Percentiles rank a stretch among this genome's conserved stretches.
These are phyloP conservation scores for Grallaria varia DNA, from an alignment of 2,113 vertebrate species.

Conservation along the genomic window DNA sequence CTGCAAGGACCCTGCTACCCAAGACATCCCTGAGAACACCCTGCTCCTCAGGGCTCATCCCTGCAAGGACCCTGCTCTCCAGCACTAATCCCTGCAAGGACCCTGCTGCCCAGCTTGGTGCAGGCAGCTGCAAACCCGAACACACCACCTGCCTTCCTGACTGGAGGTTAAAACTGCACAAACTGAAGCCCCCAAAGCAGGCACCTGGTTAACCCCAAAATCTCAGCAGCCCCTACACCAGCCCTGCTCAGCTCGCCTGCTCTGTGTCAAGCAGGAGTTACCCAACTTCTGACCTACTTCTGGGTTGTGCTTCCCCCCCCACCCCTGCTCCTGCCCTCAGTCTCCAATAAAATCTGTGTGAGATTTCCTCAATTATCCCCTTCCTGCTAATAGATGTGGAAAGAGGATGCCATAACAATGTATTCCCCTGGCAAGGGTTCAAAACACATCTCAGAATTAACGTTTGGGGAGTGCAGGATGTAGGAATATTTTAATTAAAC, in stretches of 20 bases:
- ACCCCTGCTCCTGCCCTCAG: conserved; percentile 31
- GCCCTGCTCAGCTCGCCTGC: not conserved
- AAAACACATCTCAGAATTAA: conserved; percentile 42
- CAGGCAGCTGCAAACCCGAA: not conserved
- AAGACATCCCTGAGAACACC: too few species aligned
- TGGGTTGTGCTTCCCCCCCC: not conserved
- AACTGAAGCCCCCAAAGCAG: not conserved
- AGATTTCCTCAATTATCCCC: conserved; percentile 62
- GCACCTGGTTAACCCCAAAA: not conserved
- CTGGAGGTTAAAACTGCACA: fast-evolving
- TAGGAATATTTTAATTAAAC: conserved; percentile 48
- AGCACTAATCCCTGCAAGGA: not conserved
- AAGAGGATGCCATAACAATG: conserved; percentile 56
- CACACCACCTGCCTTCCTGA: fast-evolving
- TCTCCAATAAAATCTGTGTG: conserved; percentile 59
- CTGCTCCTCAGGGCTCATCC: not conserved
- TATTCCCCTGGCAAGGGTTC: conserved; percentile 49
- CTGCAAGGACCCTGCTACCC: not conserved
- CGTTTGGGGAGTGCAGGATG: not conserved
- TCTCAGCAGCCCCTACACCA: not conserved
- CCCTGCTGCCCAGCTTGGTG: fast-evolving
- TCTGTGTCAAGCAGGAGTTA: not conserved
- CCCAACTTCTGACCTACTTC: conserved; percentile 35
- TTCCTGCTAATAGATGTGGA: conserved; percentile 59
- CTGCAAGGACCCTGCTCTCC: not conserved